Percentiles rank a stretch among this genome's conserved stretches.
Conservation (phyloP, 2,888 invertebrate species). For the Phyllotreta striolata region DNA sequence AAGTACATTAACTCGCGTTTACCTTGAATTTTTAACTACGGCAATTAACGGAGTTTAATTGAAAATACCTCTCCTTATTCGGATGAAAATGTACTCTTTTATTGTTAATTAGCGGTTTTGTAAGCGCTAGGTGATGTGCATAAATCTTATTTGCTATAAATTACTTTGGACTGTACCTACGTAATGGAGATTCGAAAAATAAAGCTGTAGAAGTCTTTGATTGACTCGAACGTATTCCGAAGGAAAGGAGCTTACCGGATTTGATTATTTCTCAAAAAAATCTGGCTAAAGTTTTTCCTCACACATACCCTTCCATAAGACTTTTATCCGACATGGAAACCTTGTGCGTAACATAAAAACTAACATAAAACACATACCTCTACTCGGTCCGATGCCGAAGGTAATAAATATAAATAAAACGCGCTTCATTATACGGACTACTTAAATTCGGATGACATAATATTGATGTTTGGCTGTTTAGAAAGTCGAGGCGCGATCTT, state of each 20-base stretch:
- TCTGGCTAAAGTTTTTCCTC: too few relatives aligned
- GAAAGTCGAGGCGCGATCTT: constrained; percentile 9
- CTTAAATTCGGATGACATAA: constrained; percentile 24
- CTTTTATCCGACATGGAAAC: too few relatives aligned
- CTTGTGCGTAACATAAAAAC: too few relatives aligned
- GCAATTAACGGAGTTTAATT: constrained; percentile 11
- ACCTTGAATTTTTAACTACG: constrained; percentile 28
- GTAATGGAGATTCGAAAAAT: too few relatives aligned
- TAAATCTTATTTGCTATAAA: neutral
- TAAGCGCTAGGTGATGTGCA: neutral
- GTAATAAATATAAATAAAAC: constrained; percentile 24
- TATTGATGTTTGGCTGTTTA: constrained; percentile 21
- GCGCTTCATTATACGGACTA: constrained; percentile 18
- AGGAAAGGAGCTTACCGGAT: too few relatives aligned
- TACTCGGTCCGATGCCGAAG: neutral
- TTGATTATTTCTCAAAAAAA: too few relatives aligned
- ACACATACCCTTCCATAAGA: too few relatives aligned
- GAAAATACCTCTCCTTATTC: constrained; percentile 14
- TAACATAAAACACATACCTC: too few relatives aligned
- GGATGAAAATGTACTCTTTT: constrained; percentile 3
- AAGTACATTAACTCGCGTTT: constrained; percentile 21
- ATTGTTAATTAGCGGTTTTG: constrained; percentile 17
- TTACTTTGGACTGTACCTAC: neutral
- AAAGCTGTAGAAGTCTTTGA: too few relatives aligned
- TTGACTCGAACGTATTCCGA: too few relatives aligned